phyloP scores from a whole-genome alignment of 2,797 vertebrate genomes.

The Sebastes ruberrimus region DNA sequence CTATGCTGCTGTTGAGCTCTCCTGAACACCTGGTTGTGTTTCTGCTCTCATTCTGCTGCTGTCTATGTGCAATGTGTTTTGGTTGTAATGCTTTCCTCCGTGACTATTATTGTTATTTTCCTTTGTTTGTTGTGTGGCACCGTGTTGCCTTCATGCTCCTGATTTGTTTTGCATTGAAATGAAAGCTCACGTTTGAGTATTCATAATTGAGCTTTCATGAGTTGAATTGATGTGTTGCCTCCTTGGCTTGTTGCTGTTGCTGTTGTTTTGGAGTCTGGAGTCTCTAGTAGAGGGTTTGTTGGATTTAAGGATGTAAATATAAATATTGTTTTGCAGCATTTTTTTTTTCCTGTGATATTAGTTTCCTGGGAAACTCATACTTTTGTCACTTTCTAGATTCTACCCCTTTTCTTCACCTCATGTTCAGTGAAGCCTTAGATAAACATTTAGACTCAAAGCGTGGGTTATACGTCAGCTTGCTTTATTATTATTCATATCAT shows the following conservation, averaged over 20 bases:
- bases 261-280: background rate
- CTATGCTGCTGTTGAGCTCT: no score
- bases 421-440: background rate
- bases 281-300: background rate
- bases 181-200: background rate
- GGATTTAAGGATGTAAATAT: background rate
- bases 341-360: background rate
- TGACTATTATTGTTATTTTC: background rate
- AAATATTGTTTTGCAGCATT: background rate
- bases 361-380: background rate
- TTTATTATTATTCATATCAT: slow-evolving; percentile 7
- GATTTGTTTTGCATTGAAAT: background rate
- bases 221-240: background rate
- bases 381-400: background rate
- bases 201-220: background rate
- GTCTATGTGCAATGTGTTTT: background rate
- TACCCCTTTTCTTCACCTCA: background rate
- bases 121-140: background rate
- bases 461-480: background rate
- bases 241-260: background rate
- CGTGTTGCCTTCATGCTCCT: background rate
- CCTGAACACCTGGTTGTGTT: no score
- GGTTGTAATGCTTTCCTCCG: background rate
- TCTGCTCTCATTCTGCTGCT: background rate
- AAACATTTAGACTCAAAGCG: slow-evolving; percentile 1